A percentile compares a stretch with the other conserved stretches of the same genome.
Conservation (phyloP, 2,113 vertebrate genomes). For the Takifugu bimaculatus region DNA sequence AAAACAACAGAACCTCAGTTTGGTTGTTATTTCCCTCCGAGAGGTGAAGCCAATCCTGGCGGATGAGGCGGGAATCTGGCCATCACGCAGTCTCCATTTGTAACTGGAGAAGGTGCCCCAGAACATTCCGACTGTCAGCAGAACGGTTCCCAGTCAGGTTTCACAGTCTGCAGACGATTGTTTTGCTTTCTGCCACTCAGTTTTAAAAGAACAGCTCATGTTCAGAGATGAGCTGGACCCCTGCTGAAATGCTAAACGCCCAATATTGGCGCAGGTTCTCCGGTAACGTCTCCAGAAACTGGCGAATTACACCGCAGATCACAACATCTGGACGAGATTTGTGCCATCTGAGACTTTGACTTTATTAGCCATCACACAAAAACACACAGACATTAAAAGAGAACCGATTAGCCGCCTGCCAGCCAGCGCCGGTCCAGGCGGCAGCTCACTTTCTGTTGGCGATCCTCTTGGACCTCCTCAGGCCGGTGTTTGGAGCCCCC, state of each 20-base stretch:
- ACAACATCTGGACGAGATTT: too few relatives aligned
- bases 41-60: neutral
- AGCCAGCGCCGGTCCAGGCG: neutral
- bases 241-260: too few relatives aligned
- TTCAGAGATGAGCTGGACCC: too few relatives aligned
- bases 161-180: neutral
- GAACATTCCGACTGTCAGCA: constrained; percentile 31
- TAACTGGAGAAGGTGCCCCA: constrained; percentile 32
- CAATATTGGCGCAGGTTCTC: too few relatives aligned
- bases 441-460: constrained; percentile 24
- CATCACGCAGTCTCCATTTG: constrained; percentile 30
- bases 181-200: neutral
- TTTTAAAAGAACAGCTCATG: constrained; percentile 4
- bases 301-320: too few relatives aligned
- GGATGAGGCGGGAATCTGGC: constrained; percentile 11
- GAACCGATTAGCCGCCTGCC: neutral
- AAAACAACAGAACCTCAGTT: too few relatives aligned
- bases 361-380: too few relatives aligned
- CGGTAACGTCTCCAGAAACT: too few relatives aligned
- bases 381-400: neutral
- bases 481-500: neutral
- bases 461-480: constrained; percentile 64
- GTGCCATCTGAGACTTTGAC: too few relatives aligned
- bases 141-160: constrained; percentile 2
- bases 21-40: too few relatives aligned